Percentiles rank a stretch among this genome's conserved stretches.
phyloP scores from a whole-genome alignment of 2,113 vertebrate species.

The Takifugu flavidus region DNA sequence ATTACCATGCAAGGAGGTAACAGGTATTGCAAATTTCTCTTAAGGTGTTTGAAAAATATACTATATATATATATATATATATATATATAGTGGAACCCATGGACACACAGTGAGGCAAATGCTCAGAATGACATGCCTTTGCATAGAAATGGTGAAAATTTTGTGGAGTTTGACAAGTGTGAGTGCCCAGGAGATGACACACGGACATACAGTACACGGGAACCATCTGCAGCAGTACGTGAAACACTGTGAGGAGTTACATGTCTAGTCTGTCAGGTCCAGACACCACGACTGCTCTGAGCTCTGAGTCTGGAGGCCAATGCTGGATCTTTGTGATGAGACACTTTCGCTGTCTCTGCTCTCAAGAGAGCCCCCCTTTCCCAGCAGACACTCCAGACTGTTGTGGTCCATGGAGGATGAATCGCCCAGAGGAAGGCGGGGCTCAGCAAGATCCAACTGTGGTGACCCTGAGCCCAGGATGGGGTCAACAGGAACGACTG shows the following conservation, averaged over 20 bases:
- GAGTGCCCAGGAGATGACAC: conserved; percentile 19
- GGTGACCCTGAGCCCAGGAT: conserved; percentile 43
- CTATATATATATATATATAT: conserved; percentile 1
- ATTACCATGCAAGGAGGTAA: conserved; percentile 76
- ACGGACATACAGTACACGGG: conserved; percentile 25
- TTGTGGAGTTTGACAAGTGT: conserved; percentile 29
- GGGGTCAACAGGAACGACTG: conserved; percentile 16
- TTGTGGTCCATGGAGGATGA: conserved; percentile 56
- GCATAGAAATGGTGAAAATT: conserved; percentile 65
- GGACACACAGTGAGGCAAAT: conserved; percentile 44
- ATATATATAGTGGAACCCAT: conserved; percentile 33
- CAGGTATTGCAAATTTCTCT: conserved; percentile 44
- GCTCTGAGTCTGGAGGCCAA: conserved; percentile 67
- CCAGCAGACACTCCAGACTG: conserved; percentile 73
- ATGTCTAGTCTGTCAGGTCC: conserved; percentile 67
- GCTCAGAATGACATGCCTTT: conserved; percentile 59
- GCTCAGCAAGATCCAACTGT: conserved; percentile 20
- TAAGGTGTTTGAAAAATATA: conserved; percentile 39
- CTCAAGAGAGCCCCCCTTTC: conserved; percentile 56
- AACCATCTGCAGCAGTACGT: conserved; percentile 10
- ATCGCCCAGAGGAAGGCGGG: conserved; percentile 40
- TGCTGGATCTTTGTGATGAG: conserved; percentile 65
- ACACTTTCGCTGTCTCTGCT: conserved; percentile 66
- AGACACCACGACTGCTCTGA: conserved; percentile 75
- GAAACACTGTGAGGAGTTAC: conserved; percentile 48